A percentile compares a stretch with the other conserved stretches of the same genome.
phyloP scores from a whole-genome alignment of 1,140 invertebrate species.

The Drosophila miranda region DNA sequence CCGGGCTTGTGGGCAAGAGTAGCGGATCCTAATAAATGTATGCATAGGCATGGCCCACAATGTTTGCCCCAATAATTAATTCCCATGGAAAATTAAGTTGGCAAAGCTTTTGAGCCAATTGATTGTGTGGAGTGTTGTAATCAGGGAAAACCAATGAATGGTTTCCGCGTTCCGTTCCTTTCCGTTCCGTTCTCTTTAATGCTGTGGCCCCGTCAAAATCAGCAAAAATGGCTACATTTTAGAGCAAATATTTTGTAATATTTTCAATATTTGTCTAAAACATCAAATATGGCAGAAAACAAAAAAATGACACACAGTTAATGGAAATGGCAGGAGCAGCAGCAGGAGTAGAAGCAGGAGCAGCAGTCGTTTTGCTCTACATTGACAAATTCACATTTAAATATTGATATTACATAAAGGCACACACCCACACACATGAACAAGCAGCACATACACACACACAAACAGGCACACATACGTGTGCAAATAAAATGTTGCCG shows the following conservation, averaged over 20 bases:
- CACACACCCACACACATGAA: conserved; percentile 4
- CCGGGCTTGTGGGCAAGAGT: conserved; percentile 11
- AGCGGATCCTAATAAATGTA: conserved; percentile 35
- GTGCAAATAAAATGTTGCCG: conserved; percentile 61
- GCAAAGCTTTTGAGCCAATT: conserved; percentile 45
- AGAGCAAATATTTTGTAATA: conserved; percentile 29
- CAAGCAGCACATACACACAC: neutral
- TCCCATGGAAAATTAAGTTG: conserved; percentile 46
- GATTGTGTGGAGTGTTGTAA: conserved; percentile 10
- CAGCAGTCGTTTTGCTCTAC: conserved; percentile 14
- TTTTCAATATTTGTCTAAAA: conserved; percentile 45
- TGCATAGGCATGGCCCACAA: conserved; percentile 38
- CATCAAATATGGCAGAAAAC: conserved; percentile 11
- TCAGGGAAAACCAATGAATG: neutral
- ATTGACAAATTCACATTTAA: conserved; percentile 62
- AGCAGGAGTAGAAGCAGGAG: neutral
- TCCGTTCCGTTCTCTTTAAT: conserved; percentile 2
- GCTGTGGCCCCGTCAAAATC: neutral
- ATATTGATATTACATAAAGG: conserved; percentile 65
- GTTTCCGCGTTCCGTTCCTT: too few relatives aligned
- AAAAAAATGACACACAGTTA: conserved; percentile 35
- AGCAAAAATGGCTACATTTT: conserved; percentile 2
- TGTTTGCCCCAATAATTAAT: conserved; percentile 48
- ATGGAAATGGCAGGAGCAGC: conserved; percentile 19
- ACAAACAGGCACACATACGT: conserved; percentile 15